Evolutionary conservation across 2,113 vertebrate genomes (phyloP), one percentile per base, ranked within the genome.

Genomic region (Nibea coibor): DNA sequence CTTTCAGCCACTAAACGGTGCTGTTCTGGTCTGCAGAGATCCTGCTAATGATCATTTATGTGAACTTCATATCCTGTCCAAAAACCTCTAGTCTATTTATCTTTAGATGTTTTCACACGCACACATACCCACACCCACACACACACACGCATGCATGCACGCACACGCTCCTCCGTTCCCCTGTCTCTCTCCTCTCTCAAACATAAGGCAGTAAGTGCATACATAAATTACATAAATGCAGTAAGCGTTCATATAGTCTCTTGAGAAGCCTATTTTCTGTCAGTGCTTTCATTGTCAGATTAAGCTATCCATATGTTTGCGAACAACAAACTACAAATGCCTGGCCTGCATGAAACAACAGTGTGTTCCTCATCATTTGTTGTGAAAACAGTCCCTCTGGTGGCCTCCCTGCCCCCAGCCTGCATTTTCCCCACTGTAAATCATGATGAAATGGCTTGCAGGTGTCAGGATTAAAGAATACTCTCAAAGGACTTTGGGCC

Each of bases 381-480:
- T 97, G 96, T 96, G 95, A 95, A 96, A 97, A 96, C 95, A 96
- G 91, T 93, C 92, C 95, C 94, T 94, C 94, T 95, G 93, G 92
- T 93, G 94, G 95, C 94, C 95, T 95, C 93, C 91, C 68, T 92
- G 93, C 94, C 95, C 95, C 96, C 95, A 56, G 82, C 87, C 92
- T 84, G 74, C 77, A 88, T 84, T 95, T 95, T 94, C 96, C 95
- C 95, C 94, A 96, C 96, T 98, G 96, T 97, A 97, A 97, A 97
- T 97, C 96, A 96, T 96, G 95, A 97, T 96, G 95, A 97, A 98
- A 98, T 98, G 96, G 96, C 95, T 97, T 98, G 96, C 97, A 99
- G 97, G 98, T 98, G 97, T 97, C 97, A 96, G 96, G 95, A 97
- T 97, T 97, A 97, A 97, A 97, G 95, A 96, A 95, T 96, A 95